Base-by-base conservation (phyloP, 2,888 invertebrate genomes). In the Criorhina ranunculi region DNA sequence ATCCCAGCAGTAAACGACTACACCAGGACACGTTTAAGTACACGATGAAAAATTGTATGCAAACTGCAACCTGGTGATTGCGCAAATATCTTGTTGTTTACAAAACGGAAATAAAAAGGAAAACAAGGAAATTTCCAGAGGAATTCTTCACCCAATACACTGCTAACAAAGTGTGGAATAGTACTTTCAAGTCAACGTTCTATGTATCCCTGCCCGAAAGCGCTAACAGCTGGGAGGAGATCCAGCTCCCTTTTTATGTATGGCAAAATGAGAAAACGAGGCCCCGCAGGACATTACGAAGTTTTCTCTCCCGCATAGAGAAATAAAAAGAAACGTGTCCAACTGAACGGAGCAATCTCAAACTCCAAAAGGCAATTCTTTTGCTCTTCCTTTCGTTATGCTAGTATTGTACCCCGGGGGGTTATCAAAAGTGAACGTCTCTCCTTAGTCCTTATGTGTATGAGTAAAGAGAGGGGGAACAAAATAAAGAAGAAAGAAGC, bases 231-330 rank as follows among this genome's bases (percentile, higher is more conserved):
- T 73, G 53, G 59, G 53, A 64, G 46, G 46, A 55, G 55, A 64
- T 40, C 40, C 37, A 24, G 40, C 29, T 35, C 59, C 66, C 55
- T 2, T 33, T 35, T 9, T 33, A 15, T 51, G 29, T 29, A 33
- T 15, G 35, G 24, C 5, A 37, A 64, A 66, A 70, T 37, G 44
- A 5, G 35, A n/a, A 59, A 76, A 73, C n/a, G 37, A 66, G 40
- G 19, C n/a, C 55, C 60, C 60, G 57, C 66, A 76, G 78, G 78
- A 51, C 55, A 72, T 73, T 66, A 49, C 40, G 62, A 67, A 78
- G 31, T 59, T 59, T 59, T 66, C 55, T 42, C 55, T 40, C 17
- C 24, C 49, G 53, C 46, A 57, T 12, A 66, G 40, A 40, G 17
- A 51, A 49, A 57, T 19, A 66, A 57, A 66, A 57, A 57, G 33